phyloP scores from a whole-genome alignment of 2,797 vertebrate genomes.

The Silurus lanzhouensis region DNA sequence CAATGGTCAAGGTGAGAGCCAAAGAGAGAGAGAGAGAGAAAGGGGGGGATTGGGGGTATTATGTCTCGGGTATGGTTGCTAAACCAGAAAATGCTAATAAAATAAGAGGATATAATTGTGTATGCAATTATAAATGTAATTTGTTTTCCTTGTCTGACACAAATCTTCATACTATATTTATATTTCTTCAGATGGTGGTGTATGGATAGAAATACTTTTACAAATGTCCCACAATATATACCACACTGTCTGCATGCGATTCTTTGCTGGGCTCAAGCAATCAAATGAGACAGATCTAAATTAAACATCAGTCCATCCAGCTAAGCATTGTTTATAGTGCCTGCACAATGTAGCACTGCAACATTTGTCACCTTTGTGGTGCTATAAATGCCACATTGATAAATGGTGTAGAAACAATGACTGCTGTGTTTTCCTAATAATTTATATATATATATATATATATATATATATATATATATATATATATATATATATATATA shows the following conservation, averaged over 20 bases:
- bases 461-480: no score
- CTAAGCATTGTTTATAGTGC: not conserved
- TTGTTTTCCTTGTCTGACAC: not conserved
- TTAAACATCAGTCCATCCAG: not conserved
- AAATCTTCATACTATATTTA: not conserved
- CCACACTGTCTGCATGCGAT: not conserved
- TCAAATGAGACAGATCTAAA: not conserved
- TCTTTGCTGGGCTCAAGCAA: not conserved
- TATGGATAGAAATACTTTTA: not conserved
- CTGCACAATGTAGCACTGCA: not conserved
- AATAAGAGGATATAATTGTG: not conserved
- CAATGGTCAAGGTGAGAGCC: constrained; percentile 68
- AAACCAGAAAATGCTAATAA: not conserved
- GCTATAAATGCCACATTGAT: not conserved
- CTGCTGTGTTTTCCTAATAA: not conserved
- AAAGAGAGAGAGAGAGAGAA: constrained; percentile 16
- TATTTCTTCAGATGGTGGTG: not conserved
- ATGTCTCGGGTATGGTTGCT: not conserved
- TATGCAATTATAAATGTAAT: not conserved
- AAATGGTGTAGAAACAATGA: not conserved
- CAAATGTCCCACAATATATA: not conserved
- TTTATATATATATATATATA: no score
- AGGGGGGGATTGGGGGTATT: not conserved
- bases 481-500: no score
- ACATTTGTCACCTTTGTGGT: not conserved